Evolutionary conservation across 2,888 invertebrate species (phyloP), one percentile per base, ranked within the genome.

Genomic region (Sinotaia quadrata): DNA sequence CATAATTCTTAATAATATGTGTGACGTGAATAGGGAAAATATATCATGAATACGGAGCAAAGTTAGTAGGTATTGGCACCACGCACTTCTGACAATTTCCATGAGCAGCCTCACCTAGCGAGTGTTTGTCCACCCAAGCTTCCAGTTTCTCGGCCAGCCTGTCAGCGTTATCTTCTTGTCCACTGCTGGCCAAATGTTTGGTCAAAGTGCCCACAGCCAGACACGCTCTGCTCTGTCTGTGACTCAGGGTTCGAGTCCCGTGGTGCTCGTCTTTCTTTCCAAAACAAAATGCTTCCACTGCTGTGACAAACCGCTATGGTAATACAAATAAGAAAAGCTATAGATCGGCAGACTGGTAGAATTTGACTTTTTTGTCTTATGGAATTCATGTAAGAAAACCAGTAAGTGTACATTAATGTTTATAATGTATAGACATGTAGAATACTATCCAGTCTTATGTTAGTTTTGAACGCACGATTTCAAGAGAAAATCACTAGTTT

Each of bases 201-300:
- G 75, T 74, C 67, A 80, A 68, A 4, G 77, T 72, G 8, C 78
- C 78, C 2, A 79, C 56, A 2, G 79, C 73, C 5, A 81, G 71
- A 67, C 81, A 81, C 0, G 81, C 79, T 67, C 79, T 56, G 29
- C 69, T 78, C 34, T 77, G 72, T n/a, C 73, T 77, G 44, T 68
- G 68, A 2, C 74, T 71, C 66, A 79, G 41, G 4, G 67, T 67
- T 27, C 27, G 63, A 44, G 21, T 57, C 47, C 70, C 58, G 24
- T 68, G 65, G 29, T 63, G 56, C 34, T 61, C 51, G 33, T 60
- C 37, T 31, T 61, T 27, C 15, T 34, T 36, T 36, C 71, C 71
- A 66, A 70, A 70, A 56, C 73, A 73, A 27, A 68, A 33, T 18
- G n/a, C 36, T 18, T 68, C 68, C 12, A 73, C 62, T 27, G 51